Percentiles rank a stretch among this genome's conserved stretches.
Evolutionary conservation across 2,888 invertebrate genomes (phyloP).

Genomic region (Leptura quadrifasciata): DNA sequence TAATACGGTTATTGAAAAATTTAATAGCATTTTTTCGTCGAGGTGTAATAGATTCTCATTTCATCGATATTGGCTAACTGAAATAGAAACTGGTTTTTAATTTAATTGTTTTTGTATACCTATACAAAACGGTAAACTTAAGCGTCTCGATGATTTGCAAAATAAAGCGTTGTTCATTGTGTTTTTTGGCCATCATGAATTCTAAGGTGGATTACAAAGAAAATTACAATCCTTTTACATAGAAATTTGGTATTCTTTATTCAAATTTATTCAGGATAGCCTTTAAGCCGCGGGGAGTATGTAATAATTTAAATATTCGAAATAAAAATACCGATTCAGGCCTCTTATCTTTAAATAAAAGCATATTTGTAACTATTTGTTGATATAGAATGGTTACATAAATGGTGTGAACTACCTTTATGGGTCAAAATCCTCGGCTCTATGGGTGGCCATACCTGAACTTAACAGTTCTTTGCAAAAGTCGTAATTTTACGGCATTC

Average conservation of each 20-base stretch:
- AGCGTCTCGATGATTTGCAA: conserved; percentile 46
- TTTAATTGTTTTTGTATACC: conserved; percentile 54
- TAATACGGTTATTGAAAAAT: conserved; percentile 54
- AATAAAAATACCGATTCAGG: background rate
- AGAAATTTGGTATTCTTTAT: conserved; percentile 7
- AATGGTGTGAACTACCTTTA: conserved; percentile 51
- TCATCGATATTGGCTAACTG: conserved; percentile 52
- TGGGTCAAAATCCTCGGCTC: conserved; percentile 59
- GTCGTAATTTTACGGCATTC: conserved; percentile 41
- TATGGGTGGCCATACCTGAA: conserved; percentile 58
- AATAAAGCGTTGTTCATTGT: conserved; percentile 42
- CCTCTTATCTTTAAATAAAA: background rate
- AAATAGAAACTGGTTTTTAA: conserved; percentile 55
- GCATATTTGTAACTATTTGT: conserved; percentile 19
- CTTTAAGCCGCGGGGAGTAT: background rate
- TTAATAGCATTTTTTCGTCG: conserved; percentile 53
- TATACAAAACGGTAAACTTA: conserved; percentile 43
- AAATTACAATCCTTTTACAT: conserved; percentile 26
- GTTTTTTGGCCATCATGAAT: conserved; percentile 33
- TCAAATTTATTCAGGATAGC: conserved; percentile 7
- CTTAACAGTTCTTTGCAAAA: conserved; percentile 47
- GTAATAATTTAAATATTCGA: conserved; percentile 12
- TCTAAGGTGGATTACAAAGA: conserved; percentile 14
- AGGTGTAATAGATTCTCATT: conserved; percentile 49
- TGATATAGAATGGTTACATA: conserved; percentile 44